phyloP scores from a whole-genome alignment of 2,888 invertebrate species.

The Drosophila differens region DNA sequence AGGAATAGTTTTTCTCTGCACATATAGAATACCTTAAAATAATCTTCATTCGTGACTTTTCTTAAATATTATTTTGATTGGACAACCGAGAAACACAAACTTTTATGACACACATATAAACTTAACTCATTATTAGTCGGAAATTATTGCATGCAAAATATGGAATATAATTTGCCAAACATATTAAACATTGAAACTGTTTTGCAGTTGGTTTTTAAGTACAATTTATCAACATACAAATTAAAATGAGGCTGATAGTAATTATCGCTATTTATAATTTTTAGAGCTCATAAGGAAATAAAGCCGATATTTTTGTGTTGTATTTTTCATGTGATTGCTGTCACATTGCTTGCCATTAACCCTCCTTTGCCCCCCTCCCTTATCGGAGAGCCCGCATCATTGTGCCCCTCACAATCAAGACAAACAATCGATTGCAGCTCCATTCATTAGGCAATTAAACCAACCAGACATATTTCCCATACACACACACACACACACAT shows the following conservation, averaged over 20 bases:
- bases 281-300: not conserved
- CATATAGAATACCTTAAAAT: not conserved
- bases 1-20: not conserved
- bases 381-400: constrained; percentile 48
- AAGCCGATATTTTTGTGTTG: not conserved
- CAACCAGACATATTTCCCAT: constrained; percentile 14
- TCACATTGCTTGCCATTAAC: not conserved
- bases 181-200: not conserved
- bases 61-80: not conserved
- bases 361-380: not conserved
- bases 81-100: not conserved
- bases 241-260: not conserved
- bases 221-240: not conserved
- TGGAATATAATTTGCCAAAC: not conserved
- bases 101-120: not conserved
- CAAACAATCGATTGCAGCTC: constrained; percentile 49
- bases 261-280: not conserved
- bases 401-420: constrained; percentile 52
- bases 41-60: not conserved
- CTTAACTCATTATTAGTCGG: not conserved
- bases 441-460: constrained; percentile 70
- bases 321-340: not conserved
- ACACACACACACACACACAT: constrained; percentile 9
- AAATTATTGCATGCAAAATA: not conserved
- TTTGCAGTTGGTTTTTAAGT: not conserved